These are phyloP conservation scores for Reticulitermes lucifugus DNA, from an alignment of 2,888 invertebrate species.

Conservation along the genomic window DNA sequence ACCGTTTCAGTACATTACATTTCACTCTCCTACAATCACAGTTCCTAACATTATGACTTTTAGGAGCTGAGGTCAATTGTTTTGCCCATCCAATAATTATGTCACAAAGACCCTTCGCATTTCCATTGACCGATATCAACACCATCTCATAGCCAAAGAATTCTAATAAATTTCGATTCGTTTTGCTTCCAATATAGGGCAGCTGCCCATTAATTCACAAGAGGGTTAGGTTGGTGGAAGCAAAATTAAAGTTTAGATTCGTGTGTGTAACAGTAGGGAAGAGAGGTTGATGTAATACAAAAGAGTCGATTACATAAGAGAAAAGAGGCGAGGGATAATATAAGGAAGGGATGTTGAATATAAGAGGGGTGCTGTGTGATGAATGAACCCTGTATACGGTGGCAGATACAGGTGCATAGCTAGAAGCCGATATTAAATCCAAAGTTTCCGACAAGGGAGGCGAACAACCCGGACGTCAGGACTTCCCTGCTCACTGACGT, in stretches of 20 bases:
- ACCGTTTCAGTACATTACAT: neutral
- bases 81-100: slow-evolving; percentile 2
- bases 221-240: slow-evolving; percentile 25
- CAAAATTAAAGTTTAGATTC: slow-evolving; percentile 33
- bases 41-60: neutral
- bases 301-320: slow-evolving; percentile 10
- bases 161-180: slow-evolving; percentile 43
- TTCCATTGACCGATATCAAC: slow-evolving; percentile 13
- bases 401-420: slow-evolving; percentile 5
- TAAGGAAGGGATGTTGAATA: no score
- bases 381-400: neutral
- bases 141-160: slow-evolving; percentile 28
- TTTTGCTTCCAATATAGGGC: slow-evolving; percentile 21
- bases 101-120: neutral
- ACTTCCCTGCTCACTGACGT: no score
- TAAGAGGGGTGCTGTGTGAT: neutral
- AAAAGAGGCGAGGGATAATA: neutral
- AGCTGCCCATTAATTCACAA: slow-evolving; percentile 32
- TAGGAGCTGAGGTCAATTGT: neutral
- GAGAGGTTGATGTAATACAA: neutral
- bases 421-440: neutral
- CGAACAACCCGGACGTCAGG: no score
- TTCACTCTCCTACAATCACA: neutral
- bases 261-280: neutral
- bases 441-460: no score